A percentile compares a stretch with the other conserved stretches of the same genome.
Evolutionary conservation across 2,797 vertebrate genomes (phyloP).

Genomic region (Ctenochaetus hawaiiensis): DNA sequence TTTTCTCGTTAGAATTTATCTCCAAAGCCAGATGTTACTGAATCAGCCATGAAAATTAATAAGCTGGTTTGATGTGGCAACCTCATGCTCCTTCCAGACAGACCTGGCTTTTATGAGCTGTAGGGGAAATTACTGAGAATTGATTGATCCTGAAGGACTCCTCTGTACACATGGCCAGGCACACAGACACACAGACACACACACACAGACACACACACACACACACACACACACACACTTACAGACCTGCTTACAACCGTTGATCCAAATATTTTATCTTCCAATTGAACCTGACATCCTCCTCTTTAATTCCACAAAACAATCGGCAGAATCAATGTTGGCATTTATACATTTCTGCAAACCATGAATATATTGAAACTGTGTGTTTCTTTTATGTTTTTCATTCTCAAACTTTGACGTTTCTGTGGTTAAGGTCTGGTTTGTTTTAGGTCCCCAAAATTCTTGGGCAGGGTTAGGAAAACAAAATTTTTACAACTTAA

Average conservation of each 20-base stretch:
- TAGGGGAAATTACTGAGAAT: slow-evolving; percentile 80
- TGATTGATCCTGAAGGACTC: slow-evolving; percentile 84
- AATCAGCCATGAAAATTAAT: slow-evolving; percentile 85
- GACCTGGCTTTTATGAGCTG: slow-evolving; percentile 83
- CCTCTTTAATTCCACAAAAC: not conserved
- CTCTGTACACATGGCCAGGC: slow-evolving; percentile 71
- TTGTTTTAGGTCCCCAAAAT: too few relatives aligned
- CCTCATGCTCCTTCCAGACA: slow-evolving; percentile 78
- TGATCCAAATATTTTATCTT: slow-evolving; percentile 43
- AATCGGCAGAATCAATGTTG: too few relatives aligned
- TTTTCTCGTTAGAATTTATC: slow-evolving; percentile 81
- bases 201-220: slow-evolving; percentile 25
- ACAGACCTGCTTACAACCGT: slow-evolving; percentile 29
- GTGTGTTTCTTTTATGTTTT: too few relatives aligned
- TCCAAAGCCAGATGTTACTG: slow-evolving; percentile 81
- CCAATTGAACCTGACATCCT: slow-evolving; percentile 44
- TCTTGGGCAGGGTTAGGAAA: too few relatives aligned
- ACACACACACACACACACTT: slow-evolving; percentile 33
- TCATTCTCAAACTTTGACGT: too few relatives aligned
- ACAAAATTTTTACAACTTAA: too few relatives aligned
- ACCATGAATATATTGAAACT: too few relatives aligned
- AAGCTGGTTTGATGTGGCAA: slow-evolving; percentile 84
- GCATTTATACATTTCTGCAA: too few relatives aligned
- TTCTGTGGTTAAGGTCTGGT: too few relatives aligned
- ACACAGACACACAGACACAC: slow-evolving; percentile 41